Percentiles rank a stretch among this genome's conserved stretches.
These are phyloP conservation scores for Limenitis arthemis DNA, from an alignment of 2,888 invertebrate genomes.

Conservation along the genomic window DNA sequence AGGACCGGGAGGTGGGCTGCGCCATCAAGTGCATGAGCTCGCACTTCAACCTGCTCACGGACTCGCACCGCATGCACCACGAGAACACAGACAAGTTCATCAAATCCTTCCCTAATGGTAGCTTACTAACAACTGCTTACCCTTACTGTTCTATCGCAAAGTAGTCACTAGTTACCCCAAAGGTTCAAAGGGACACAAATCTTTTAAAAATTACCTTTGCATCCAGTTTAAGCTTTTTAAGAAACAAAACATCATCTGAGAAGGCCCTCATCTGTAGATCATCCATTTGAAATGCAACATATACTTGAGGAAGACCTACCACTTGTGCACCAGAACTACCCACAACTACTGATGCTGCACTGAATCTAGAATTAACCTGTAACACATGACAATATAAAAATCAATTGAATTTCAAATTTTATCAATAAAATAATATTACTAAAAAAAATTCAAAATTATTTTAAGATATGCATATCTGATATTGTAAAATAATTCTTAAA, in stretches of 20 bases:
- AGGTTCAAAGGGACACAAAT: not conserved
- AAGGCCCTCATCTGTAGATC: conserved; percentile 75
- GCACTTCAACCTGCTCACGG: conserved; percentile 57
- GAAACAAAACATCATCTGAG: conserved; percentile 62
- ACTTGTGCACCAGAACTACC: conserved; percentile 33
- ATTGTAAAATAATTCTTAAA: no score
- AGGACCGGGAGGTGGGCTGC: conserved; percentile 61
- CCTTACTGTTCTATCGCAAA: not conserved
- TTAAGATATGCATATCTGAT: no score
- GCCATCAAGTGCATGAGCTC: conserved; percentile 59
- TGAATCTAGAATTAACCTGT: conserved; percentile 73
- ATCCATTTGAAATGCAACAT: conserved; percentile 75
- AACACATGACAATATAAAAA: conserved; percentile 7
- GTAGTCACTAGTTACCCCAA: no score
- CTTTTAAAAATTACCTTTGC: conserved; percentile 66
- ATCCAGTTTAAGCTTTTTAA: conserved; percentile 70
- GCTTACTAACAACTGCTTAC: no score
- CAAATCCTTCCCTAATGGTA: conserved; percentile 57
- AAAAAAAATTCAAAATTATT: no score
- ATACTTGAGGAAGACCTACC: conserved; percentile 66
- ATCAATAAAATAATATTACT: conserved; percentile 6
- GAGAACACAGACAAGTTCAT: conserved; percentile 55
- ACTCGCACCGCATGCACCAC: conserved; percentile 57
- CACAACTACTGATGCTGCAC: conserved; percentile 51
- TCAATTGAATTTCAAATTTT: not conserved